These are phyloP conservation scores for Lucilia cuprina DNA, from an alignment of 1,140 invertebrate genomes.

Conservation along the genomic window DNA sequence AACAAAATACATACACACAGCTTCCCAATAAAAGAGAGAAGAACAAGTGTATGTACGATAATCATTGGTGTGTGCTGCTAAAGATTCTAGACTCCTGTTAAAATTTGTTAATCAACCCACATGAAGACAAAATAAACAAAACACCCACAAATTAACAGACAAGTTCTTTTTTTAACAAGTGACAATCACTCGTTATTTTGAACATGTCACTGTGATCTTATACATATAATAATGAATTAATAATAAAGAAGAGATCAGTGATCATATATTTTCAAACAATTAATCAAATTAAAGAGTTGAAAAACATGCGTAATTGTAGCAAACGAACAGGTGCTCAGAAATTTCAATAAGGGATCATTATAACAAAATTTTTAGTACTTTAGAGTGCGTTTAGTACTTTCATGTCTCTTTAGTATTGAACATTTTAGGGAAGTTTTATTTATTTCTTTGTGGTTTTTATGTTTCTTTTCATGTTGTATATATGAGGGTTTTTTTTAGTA, in stretches of 20 bases:
- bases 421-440: background rate
- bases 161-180: background rate
- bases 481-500: background rate
- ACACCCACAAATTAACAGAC: background rate
- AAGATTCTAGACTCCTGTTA: background rate
- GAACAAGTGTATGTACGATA: background rate
- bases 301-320: slow-evolving; percentile 35
- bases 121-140: background rate
- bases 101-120: background rate
- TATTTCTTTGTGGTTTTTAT: background rate
- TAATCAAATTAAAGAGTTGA: slow-evolving; percentile 11
- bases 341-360: background rate
- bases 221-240: no score
- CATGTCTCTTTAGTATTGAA: background rate
- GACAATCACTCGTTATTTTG: background rate
- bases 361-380: background rate
- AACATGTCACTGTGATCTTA: background rate
- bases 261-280: background rate
- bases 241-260: background rate
- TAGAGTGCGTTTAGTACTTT: no score
- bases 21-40: background rate
- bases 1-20: background rate
- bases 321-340: slow-evolving; percentile 23
- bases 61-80: background rate
- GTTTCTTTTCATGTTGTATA: no score